Evolutionary conservation across 1,140 invertebrate species (phyloP), one percentile per base, ranked within the genome.

Genomic region (Diplogasteroides magnus): DNA sequence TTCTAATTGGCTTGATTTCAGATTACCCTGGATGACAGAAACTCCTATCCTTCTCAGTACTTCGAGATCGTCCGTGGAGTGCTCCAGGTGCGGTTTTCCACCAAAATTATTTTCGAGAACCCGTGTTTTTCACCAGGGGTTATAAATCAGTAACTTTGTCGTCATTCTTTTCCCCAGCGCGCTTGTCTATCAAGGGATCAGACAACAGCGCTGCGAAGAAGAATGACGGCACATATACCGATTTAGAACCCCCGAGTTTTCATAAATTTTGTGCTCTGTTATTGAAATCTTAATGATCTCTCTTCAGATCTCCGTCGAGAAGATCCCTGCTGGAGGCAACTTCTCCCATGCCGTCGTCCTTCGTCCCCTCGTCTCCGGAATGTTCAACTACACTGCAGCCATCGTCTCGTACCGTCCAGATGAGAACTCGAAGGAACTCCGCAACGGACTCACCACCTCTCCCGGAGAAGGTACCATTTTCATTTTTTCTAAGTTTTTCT

Each of bases 391-490:
- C 83, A 94, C 94, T 19, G 90, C 93, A 67, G 94, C 94, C 74
- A 90, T 95, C 85, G 88, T 97, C 60, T 89, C 89, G 26, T 98
- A 98, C 85, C 90, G 89, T 75, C 85, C 89, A 29, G 89, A 88
- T 74, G 94, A 86, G 76, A 83, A 84, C 29, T 74, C 82, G 27
- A 75, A 77, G 65, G 83, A 86, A 68, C 74, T 79, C 29, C 80
- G 82, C 66, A 73, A 90, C 83, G 90, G 91, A 26, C 89, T 91
- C 76, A 94, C 92, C 79, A 97, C 92, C 81, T 91, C 96, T 79
- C 95, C 94, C 68, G 96, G 96, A 76, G 92, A 98, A 86, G 94
- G 93, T 73, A n/a, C n/a, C n/a, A n/a, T n/a, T n/a, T n/a, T n/a
- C n/a, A n/a, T n/a, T n/a, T n/a, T n/a, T n/a, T n/a, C n/a, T n/a